Conservation (phyloP, 2,888 invertebrate species). For the Elmis aenea region DNA sequence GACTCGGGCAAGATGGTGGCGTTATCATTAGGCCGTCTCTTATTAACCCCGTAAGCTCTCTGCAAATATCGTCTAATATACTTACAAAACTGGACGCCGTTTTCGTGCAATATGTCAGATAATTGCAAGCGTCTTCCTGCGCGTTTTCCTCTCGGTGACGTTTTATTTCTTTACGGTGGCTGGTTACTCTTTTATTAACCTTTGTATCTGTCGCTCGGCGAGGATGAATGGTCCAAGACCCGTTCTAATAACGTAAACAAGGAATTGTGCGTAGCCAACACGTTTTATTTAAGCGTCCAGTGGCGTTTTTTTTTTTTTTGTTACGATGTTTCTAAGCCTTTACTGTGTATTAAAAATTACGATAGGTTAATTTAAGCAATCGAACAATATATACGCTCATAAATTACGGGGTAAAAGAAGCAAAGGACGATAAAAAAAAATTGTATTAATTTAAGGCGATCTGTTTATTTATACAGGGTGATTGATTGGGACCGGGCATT, state of each 20-base stretch:
- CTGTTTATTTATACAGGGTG: no score
- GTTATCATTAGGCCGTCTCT: slow-evolving; percentile 23
- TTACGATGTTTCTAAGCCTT: no score
- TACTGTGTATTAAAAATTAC: no score
- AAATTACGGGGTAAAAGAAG: no score
- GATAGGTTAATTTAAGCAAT: no score
- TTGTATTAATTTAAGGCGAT: no score
- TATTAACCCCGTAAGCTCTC: slow-evolving; percentile 21
- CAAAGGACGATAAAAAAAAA: no score
- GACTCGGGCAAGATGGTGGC: slow-evolving; percentile 19
- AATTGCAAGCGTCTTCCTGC: slow-evolving; percentile 29
- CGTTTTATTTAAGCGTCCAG: no score
- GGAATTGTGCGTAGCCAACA: slow-evolving; percentile 30
- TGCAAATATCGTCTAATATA: slow-evolving; percentile 11
- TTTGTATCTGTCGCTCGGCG: slow-evolving; percentile 37
- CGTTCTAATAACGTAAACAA: slow-evolving; percentile 38
- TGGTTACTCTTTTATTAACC: slow-evolving; percentile 42
- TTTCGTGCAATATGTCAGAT: slow-evolving; percentile 32
- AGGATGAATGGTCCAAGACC: slow-evolving; percentile 38
- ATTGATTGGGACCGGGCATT: no score
- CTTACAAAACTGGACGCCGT: slow-evolving; percentile 9
- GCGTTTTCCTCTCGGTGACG: slow-evolving; percentile 33
- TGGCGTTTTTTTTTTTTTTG: no score
- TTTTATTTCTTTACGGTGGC: slow-evolving; percentile 38
- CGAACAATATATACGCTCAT: no score